A percentile compares a stretch with the other conserved stretches of the same genome.
Evolutionary conservation across 2,797 vertebrate species (phyloP).

Genomic region (Hyperoplus lanceolatus): DNA sequence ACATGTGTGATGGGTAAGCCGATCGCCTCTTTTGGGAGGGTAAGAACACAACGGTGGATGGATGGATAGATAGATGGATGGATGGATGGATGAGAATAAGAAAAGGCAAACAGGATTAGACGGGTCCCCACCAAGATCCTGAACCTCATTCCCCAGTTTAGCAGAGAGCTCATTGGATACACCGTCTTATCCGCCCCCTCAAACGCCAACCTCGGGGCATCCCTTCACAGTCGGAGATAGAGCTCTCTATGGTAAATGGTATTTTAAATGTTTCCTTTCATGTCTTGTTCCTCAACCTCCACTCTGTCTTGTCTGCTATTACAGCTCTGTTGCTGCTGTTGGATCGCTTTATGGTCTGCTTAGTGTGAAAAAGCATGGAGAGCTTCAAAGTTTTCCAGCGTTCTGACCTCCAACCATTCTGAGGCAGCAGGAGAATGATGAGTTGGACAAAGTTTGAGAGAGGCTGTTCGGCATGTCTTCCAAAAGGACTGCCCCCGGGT

Average conservation of each 20-base stretch:
- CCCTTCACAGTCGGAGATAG: slow-evolving; percentile 37
- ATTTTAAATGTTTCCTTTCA: slow-evolving; percentile 61
- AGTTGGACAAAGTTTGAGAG: slow-evolving; percentile 47
- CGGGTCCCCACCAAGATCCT: slow-evolving; percentile 32
- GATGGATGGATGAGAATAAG: slow-evolving; percentile 32
- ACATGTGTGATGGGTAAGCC: slow-evolving; percentile 7
- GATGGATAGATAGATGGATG: slow-evolving; percentile 1
- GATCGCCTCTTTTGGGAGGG: slow-evolving; percentile 18
- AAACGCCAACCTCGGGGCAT: slow-evolving; percentile 48
- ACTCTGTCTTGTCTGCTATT: slow-evolving; percentile 25
- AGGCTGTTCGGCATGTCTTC: slow-evolving; percentile 26
- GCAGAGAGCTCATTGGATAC: slow-evolving; percentile 64
- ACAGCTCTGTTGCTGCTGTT: slow-evolving; percentile 33
- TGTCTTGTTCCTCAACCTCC: slow-evolving; percentile 32
- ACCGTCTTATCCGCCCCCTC: slow-evolving; percentile 60
- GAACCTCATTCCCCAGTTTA: slow-evolving; percentile 52
- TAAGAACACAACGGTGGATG: slow-evolving; percentile 11
- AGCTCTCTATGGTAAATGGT: slow-evolving; percentile 52
- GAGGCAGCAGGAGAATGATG: slow-evolving; percentile 27
- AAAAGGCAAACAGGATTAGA: slow-evolving; percentile 34
- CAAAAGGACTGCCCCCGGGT: slow-evolving; percentile 27
- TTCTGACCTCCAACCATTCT: slow-evolving; percentile 35
- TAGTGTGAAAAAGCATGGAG: not conserved
- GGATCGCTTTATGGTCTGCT: slow-evolving; percentile 4
- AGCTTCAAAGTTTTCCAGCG: slow-evolving; percentile 26